Base-by-base conservation (phyloP, 1,140 invertebrate genomes). In the Drosophila neocordata region DNA sequence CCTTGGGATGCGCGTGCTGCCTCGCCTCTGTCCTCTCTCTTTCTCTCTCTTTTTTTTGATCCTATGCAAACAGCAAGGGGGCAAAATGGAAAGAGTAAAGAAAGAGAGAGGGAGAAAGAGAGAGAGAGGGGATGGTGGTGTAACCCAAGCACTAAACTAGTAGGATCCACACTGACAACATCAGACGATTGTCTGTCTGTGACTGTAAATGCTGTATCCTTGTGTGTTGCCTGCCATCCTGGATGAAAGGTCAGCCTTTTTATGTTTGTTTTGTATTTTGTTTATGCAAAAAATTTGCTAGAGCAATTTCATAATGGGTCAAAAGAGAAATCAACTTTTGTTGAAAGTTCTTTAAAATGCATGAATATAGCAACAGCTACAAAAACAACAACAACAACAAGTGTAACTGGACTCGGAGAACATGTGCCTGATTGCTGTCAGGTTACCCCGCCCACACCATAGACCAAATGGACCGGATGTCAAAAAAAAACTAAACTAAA, bases 291-390 rank as follows among this genome's bases (percentile, higher is more conserved):
- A 89, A 79, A 48, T 48, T 88, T 89, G 84, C 84, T 79, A 73
- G 84, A 88, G 83, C 83, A 83, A 88, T 88, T 88, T 88, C 84
- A 88, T 88, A 88, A 88, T 88, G 83, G 83, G 83, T 88, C 83
- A 88, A 88, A 88, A 69, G 83, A 88, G 83, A 88, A 88, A 88
- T 88, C 83, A 88, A 88, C 83, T 88, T 88, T 89, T 89, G 83
- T 89, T 72, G 76, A 88, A 81, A 79, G 84, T 89, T 79, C 83
- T 88, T 88, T 88, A 88, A 88, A 89, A 88, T 88, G 83, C 83
- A 89, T 71, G 69, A 71, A 48, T n/a, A 44, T 13, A 44, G n/a
- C n/a, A 38, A 44, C 41, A 44, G 13, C 77, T 77, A 81, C 74
- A 75, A 59, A 13, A 44, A n/a, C n/a, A 38, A 44, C 13, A 44